A percentile compares a stretch with the other conserved stretches of the same genome.
These are phyloP conservation scores for Syngnathoides biaculeatus DNA, from an alignment of 2,113 vertebrate species.

Conservation along the genomic window DNA sequence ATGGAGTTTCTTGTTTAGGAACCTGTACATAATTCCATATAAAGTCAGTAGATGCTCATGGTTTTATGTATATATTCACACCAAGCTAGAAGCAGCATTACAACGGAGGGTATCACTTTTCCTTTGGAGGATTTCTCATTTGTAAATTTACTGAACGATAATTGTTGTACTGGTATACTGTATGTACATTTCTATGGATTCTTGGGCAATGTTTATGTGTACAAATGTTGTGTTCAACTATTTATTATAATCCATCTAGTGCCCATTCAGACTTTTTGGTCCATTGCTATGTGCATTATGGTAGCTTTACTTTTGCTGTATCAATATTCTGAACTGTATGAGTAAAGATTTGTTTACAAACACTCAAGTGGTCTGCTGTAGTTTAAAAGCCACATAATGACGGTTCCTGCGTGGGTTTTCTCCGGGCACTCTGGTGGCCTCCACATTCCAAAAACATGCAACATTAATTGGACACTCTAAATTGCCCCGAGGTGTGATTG, in stretches of 20 bases:
- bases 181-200: constrained; percentile 93
- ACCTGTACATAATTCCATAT: constrained; percentile 90
- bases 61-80: constrained; percentile 69
- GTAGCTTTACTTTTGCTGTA: constrained; percentile 94
- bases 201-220: constrained; percentile 91
- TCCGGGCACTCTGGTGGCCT: too few relatives aligned
- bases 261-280: constrained; percentile 88
- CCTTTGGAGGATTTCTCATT: constrained; percentile 78
- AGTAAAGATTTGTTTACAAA: constrained; percentile 96
- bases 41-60: constrained; percentile 87
- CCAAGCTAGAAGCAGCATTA: constrained; percentile 53
- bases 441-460: too few relatives aligned
- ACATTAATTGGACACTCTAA: too few relatives aligned
- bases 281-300: constrained; percentile 87
- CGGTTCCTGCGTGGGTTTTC: too few relatives aligned
- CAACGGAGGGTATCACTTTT: constrained; percentile 58
- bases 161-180: constrained; percentile 89
- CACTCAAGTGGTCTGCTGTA: constrained; percentile 49
- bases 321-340: constrained; percentile 93
- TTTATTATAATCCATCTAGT: constrained; percentile 97
- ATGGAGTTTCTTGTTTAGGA: constrained; percentile 92
- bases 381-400: neutral
- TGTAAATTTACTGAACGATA: constrained; percentile 77
- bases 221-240: constrained; percentile 97
- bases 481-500: too few relatives aligned